Base-by-base conservation (phyloP, 2,888 invertebrate species). In the Yponomeuta evonymella region DNA sequence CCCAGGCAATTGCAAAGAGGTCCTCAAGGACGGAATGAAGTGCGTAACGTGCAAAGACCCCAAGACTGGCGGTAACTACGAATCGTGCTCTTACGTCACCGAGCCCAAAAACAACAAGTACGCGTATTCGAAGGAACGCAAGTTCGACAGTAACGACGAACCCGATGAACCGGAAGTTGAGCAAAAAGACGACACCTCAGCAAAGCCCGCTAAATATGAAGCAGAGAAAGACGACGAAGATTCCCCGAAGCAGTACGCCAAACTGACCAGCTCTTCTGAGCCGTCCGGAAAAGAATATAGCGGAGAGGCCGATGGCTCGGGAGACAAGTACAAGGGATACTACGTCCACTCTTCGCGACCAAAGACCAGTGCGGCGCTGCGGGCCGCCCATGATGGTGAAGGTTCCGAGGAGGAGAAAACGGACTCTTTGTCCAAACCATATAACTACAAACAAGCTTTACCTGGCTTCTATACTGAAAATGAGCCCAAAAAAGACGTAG, bases 21-120 rank as follows among this genome's bases (percentile, higher is more conserved):
- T 95, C 0, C 85, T 93, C 69, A 94, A 93, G 77, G 94, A 95
- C 74, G 94, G 94, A 3, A 94, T 94, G 94, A 93, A 93, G 12
- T 97, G 96, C 81, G 94, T 94, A 74, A 92, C 96, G 1, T 97
- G 97, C 79, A 94, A 95, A 75, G 95, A 96, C 79, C 93, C 95
- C 1, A 94, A 95, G 80, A 95, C 95, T 2, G 96, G 96, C 67
- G 96, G 95, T 48, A 94, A 95, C 73, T 96, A 94, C 74, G 97
- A 97, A 82, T 95, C 95, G 15, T 97, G 97, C 81, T 95, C 96
- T 0, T 97, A 96, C 83, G 95, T 95, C 11, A 94, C 95, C 1
- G 94, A 95, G 73, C 96, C 96, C 0, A 93, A 94, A 77, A 95
- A 95, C 74, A 95, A 96, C 81, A 93, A 94, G 79, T 95, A 94